Percentiles rank a stretch among this genome's conserved stretches.
These are phyloP conservation scores for Nematolebias whitei DNA, from an alignment of 2,113 vertebrate species.

Conservation along the genomic window DNA sequence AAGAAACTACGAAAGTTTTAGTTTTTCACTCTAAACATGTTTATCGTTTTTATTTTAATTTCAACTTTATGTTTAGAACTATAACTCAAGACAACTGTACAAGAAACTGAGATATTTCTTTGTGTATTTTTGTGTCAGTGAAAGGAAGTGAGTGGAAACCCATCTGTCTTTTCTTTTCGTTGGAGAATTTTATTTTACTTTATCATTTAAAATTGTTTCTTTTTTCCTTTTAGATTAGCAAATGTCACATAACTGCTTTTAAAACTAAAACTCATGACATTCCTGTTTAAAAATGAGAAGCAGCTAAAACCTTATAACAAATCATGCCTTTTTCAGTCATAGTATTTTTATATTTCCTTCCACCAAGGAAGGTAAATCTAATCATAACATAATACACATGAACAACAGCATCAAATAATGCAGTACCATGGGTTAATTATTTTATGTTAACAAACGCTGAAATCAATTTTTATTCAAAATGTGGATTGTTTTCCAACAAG, in stretches of 20 bases:
- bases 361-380: too few relatives aligned
- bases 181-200: background rate
- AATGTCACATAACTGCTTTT: background rate
- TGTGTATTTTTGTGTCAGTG: background rate
- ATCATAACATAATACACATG: too few relatives aligned
- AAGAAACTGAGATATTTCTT: slow-evolving; percentile 16
- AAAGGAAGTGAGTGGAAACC: background rate
- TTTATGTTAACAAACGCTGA: too few relatives aligned
- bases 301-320: background rate
- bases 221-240: background rate
- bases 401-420: too few relatives aligned
- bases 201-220: background rate
- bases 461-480: too few relatives aligned
- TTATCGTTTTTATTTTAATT: slow-evolving; percentile 65
- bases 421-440: too few relatives aligned
- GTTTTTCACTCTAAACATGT: slow-evolving; percentile 58
- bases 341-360: too few relatives aligned
- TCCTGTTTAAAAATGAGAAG: background rate
- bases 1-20: slow-evolving; percentile 63
- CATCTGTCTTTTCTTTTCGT: too few relatives aligned
- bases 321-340: background rate
- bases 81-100: slow-evolving; percentile 30
- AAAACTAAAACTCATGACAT: background rate
- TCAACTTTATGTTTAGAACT: slow-evolving; percentile 64
- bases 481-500: too few relatives aligned